Evolutionary conservation across 2,113 vertebrate species (phyloP), one percentile per base, ranked within the genome.

Genomic region (Apteryx owenii): DNA sequence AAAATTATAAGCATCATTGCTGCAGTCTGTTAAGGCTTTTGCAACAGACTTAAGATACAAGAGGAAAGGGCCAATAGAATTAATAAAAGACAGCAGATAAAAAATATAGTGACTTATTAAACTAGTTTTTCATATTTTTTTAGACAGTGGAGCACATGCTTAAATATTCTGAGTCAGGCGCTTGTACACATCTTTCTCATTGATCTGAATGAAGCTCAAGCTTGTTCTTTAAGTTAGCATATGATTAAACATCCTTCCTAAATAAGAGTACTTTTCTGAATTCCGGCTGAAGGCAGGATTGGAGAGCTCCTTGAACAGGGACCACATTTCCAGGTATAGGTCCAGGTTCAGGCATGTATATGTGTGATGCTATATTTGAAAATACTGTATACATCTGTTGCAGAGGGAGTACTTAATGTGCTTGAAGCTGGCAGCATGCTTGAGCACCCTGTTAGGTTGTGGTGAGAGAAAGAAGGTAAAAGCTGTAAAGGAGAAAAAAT

Each of bases 391-490:
- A 58, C 70, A 53, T 2, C 0, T 65, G 90, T 89, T 4, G 0
- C 81, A 89, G 72, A 82, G 81, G 66, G 64, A 95, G 83, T 91
- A 61, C 81, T 87, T 92, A 56, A 75, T 83, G 88, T 97, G 78
- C 89, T 89, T 93, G 87, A 91, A 96, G 89, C 50, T 94, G 85
- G 89, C 95, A 92, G 75, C 53, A n/a, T 81, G 75, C 66, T 94
- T 80, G 81, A 95, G 93, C 73, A 92, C 65, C 60, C 58, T 92
- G 64, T 70, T 97, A 72, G 81, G 90, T 31, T 85, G 68, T 68
- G 76, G 89, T 70, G 68, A 5, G 6, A 79, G 48, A 58, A 70
- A 89, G 81, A 76, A 93, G 81, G 96, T 76, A 93, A 94, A 91
- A 93, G 56, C 76, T 89, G 80, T 58, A 95, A 88, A 95, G 56